Percentiles rank a stretch among this genome's conserved stretches.
Conservation (phyloP, 2,797 vertebrate genomes). For the Danio choprae region DNA sequence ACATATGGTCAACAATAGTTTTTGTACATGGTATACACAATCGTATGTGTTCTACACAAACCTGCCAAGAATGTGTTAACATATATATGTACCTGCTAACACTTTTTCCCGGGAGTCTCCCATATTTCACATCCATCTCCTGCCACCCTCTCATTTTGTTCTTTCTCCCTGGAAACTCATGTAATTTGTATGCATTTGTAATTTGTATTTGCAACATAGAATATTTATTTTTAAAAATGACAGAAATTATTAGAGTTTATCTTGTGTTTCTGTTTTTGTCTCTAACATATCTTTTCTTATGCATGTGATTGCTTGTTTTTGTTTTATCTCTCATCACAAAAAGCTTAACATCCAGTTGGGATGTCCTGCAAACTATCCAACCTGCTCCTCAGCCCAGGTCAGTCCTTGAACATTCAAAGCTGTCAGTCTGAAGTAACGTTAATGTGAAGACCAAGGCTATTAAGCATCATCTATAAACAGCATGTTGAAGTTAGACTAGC, state of each 20-base stretch:
- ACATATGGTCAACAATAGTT: background rate
- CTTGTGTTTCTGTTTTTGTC: background rate
- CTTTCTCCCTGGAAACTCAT: background rate
- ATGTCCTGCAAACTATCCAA: conserved; percentile 78
- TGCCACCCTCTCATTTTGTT: background rate
- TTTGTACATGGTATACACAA: conserved; percentile 14
- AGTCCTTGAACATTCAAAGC: conserved; percentile 9
- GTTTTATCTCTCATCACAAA: conserved; percentile 67
- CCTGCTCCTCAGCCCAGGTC: conserved; percentile 78
- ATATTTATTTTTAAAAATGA: background rate
- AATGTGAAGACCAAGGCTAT: too few relatives aligned
- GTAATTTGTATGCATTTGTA: too few relatives aligned
- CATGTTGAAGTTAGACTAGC: too few relatives aligned
- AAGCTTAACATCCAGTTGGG: conserved; percentile 85
- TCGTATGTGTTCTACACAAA: background rate
- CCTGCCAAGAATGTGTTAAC: background rate
- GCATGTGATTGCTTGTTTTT: conserved; percentile 31
- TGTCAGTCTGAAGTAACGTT: too few relatives aligned
- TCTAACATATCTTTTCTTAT: background rate
- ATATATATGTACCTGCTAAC: too few relatives aligned
- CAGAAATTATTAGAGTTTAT: conserved; percentile 27
- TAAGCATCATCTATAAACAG: too few relatives aligned
- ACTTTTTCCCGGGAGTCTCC: too few relatives aligned
- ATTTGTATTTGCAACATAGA: too few relatives aligned
- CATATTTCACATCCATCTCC: too few relatives aligned